These are phyloP conservation scores for Cantharis rustica DNA, from an alignment of 2,888 invertebrate species.

Conservation along the genomic window DNA sequence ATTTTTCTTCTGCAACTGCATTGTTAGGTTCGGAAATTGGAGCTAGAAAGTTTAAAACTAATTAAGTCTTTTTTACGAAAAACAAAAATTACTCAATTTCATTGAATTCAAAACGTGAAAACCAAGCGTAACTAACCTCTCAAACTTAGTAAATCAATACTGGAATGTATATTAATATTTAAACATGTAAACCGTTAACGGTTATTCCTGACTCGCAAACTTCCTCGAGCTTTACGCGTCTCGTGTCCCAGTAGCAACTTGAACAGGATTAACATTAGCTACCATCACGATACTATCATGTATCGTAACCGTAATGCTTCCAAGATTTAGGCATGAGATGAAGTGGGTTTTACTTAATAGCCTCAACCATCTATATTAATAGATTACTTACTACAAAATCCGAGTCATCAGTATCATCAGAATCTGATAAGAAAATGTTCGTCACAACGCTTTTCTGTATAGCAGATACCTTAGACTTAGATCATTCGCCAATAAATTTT, in stretches of 20 bases:
- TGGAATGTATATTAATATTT: conserved; percentile 37
- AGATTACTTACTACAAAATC: conserved; percentile 32
- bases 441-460: conserved; percentile 3
- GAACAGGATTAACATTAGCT: conserved; percentile 32
- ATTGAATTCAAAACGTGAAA: not conserved
- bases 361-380: conserved; percentile 30
- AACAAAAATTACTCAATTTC: not conserved
- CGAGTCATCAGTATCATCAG: conserved; percentile 25
- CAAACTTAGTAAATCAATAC: conserved; percentile 26
- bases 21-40: not conserved
- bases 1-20: not conserved
- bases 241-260: conserved; percentile 17
- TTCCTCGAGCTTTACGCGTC: conserved; percentile 18
- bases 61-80: not conserved
- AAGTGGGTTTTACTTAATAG: conserved; percentile 38
- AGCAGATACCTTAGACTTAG: not conserved
- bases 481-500: conserved; percentile 16
- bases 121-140: conserved; percentile 22
- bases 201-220: conserved; percentile 27
- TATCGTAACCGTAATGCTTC: conserved; percentile 39
- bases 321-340: conserved; percentile 36
- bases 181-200: conserved; percentile 32
- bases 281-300: conserved; percentile 33
- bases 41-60: not conserved
- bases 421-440: conserved; percentile 22